These are phyloP conservation scores for Erpetoichthys calabaricus DNA, from an alignment of 2,797 vertebrate species.

Conservation along the genomic window DNA sequence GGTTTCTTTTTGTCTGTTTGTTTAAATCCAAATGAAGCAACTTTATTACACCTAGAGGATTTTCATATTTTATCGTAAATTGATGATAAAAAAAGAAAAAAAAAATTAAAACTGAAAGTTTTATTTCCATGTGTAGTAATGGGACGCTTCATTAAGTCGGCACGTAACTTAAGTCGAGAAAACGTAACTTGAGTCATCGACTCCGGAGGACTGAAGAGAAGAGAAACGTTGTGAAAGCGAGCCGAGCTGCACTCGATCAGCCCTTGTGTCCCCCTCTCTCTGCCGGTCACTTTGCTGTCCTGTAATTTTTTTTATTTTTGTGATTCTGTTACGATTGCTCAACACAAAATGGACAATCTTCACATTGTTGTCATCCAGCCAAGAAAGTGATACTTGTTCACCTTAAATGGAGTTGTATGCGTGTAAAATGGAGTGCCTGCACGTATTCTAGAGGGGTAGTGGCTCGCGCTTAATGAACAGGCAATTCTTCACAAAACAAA, in stretches of 20 bases:
- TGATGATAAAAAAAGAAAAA: constrained; percentile 58
- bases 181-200: constrained; percentile 66
- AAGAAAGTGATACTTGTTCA: too few relatives aligned
- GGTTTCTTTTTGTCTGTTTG: constrained; percentile 57
- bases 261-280: constrained; percentile 25
- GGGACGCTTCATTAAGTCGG: constrained; percentile 69
- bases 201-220: constrained; percentile 52
- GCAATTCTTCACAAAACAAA: too few relatives aligned
- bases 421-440: too few relatives aligned
- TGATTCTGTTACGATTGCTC: constrained; percentile 18
- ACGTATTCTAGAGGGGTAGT: too few relatives aligned
- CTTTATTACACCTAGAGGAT: constrained; percentile 59
- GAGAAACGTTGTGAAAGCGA: constrained; percentile 65
- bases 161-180: constrained; percentile 74
- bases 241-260: constrained; percentile 71
- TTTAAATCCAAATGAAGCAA: constrained; percentile 55
- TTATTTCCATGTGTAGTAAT: constrained; percentile 74
- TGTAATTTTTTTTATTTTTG: constrained; percentile 55
- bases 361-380: too few relatives aligned
- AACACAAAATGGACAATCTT: too few relatives aligned
- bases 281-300: not conserved
- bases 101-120: constrained; percentile 48
- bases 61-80: constrained; percentile 47
- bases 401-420: too few relatives aligned
- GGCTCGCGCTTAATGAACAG: too few relatives aligned